A percentile compares a stretch with the other conserved stretches of the same genome.
Evolutionary conservation across 2,797 vertebrate genomes (phyloP).

Genomic region (Eulemur albifrons): DNA sequence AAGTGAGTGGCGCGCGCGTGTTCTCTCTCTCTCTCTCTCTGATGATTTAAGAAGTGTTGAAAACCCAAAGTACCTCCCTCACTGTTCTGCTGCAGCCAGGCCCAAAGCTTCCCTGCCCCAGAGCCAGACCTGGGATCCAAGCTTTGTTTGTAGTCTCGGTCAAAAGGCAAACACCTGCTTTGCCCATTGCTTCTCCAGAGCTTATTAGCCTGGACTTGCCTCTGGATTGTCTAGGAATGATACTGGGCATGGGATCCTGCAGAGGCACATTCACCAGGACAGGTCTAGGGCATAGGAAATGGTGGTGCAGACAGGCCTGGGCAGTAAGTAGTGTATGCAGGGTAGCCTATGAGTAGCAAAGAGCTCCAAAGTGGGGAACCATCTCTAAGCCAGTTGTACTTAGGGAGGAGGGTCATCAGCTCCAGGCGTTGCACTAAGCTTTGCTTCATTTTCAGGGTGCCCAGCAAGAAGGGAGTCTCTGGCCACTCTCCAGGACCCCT

Average conservation of each 20-base stretch:
- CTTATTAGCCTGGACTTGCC: neutral
- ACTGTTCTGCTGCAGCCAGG: neutral
- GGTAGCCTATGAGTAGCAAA: neutral
- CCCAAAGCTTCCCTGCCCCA: neutral
- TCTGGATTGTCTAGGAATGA: neutral
- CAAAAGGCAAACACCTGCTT: neutral
- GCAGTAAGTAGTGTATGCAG: accelerated
- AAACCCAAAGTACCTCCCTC: neutral
- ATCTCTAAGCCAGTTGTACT: neutral
- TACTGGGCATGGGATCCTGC: neutral
- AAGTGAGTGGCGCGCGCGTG: neutral
- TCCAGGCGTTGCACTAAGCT: too few species aligned
- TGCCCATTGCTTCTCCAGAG: neutral
- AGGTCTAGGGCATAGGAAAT: neutral
- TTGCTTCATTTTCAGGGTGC: neutral
- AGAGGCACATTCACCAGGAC: neutral
- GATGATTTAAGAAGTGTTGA: conserved; percentile 36
- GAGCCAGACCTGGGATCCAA: neutral
- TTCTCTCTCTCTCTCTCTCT: neutral
- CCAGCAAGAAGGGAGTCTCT: neutral
- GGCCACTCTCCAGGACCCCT: accelerated
- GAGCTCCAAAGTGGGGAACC: neutral
- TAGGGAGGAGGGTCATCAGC: neutral
- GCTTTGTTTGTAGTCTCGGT: neutral
- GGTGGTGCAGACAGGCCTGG: neutral